Evolutionary conservation across 2,113 vertebrate genomes (phyloP).

Genomic region (Vulpes lagopus): DNA sequence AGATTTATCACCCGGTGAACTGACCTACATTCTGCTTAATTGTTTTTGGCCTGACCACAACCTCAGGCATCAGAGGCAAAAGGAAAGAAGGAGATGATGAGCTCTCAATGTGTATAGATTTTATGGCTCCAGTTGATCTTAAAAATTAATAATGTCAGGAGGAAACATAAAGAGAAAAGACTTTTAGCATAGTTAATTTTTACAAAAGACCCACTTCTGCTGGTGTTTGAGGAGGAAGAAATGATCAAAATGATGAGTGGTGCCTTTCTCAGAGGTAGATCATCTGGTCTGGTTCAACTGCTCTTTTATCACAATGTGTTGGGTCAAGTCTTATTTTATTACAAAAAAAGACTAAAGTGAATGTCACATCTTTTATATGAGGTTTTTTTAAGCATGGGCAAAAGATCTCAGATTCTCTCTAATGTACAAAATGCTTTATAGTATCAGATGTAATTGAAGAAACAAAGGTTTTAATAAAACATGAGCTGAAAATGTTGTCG

Average conservation of each 20-base stretch:
- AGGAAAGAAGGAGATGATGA: constrained; percentile 55
- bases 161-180: constrained; percentile 64
- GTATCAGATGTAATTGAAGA: constrained; percentile 73
- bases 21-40: constrained; percentile 76
- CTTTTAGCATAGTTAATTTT: neutral
- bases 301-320: neutral
- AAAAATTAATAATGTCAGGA: neutral
- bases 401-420: constrained; percentile 52
- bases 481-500: constrained; percentile 15
- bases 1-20: constrained; percentile 73
- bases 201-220: constrained; percentile 30
- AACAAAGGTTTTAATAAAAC: constrained; percentile 74
- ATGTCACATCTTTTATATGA: constrained; percentile 15
- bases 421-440: constrained; percentile 71
- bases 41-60: constrained; percentile 80
- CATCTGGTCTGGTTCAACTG: neutral
- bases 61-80: constrained; percentile 74
- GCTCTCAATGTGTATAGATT: neutral
- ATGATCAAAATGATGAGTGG: constrained; percentile 63
- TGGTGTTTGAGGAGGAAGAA: constrained; percentile 73
- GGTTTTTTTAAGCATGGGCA: constrained; percentile 33
- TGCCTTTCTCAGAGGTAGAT: constrained; percentile 51
- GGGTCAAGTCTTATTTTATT: constrained; percentile 64
- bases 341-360: constrained; percentile 60
- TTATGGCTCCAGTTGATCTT: neutral